A percentile compares a stretch with the other conserved stretches of the same genome.
Conservation (phyloP, 64 coral and sea anemone species). For the Pocillopora verrucosa region DNA sequence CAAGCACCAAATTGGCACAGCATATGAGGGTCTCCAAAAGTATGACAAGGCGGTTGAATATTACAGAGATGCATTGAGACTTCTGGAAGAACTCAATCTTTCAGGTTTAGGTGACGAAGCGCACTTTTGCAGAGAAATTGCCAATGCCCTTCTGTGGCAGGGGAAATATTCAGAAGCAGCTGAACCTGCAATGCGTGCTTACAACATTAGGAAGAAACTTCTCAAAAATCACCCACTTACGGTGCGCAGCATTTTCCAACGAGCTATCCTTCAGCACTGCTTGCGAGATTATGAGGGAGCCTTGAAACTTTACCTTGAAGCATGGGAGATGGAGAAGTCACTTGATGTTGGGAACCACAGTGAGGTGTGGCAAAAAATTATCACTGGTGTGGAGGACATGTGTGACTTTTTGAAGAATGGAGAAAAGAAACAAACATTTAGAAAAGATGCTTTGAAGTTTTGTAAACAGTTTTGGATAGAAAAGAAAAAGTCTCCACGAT, state of each 20-base stretch:
- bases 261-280: too few relatives aligned
- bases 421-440: neutral
- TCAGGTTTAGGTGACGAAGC: slow-evolving; percentile 6
- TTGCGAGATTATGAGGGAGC: too few relatives aligned
- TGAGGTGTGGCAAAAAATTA: neutral
- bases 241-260: too few relatives aligned
- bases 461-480: too few relatives aligned
- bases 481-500: too few relatives aligned
- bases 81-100: slow-evolving; percentile 17
- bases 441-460: too few relatives aligned
- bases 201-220: too few relatives aligned
- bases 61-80: slow-evolving; percentile 18
- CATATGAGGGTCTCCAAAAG: neutral
- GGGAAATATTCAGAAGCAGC: too few relatives aligned
- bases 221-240: too few relatives aligned
- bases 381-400: neutral
- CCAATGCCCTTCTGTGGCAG: too few relatives aligned
- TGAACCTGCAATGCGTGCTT: too few relatives aligned
- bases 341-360: neutral
- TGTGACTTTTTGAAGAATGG: neutral
- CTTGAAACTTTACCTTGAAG: slow-evolving; percentile 11
- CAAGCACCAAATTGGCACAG: slow-evolving; percentile 33
- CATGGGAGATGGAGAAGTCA: slow-evolving; percentile 33
- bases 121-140: too few relatives aligned
- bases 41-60: slow-evolving; percentile 10